Base-by-base conservation (phyloP, 2,888 invertebrate species). In the Poecilobothrus nobilitatus region DNA sequence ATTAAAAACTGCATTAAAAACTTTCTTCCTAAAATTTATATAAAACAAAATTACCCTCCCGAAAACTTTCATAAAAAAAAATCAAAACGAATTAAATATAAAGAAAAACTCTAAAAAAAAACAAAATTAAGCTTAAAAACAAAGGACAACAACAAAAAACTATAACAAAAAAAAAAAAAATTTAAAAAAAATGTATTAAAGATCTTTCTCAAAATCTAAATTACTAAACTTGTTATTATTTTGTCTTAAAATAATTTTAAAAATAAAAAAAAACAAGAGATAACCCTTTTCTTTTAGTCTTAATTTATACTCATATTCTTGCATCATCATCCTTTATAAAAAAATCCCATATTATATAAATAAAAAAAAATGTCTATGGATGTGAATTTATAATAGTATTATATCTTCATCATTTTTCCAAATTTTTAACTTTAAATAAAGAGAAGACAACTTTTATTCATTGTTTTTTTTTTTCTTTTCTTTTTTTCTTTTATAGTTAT, bases 371-470 rank as follows among this genome's bases (percentile, higher is more conserved):
- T 27, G 27, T 5, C 2, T 27, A 27, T 27, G 41, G 7, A 41
- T 12, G 15, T 41, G 41, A 5, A 53, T n/a, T 15, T 53, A n/a
- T 18, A 53, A 37, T n/a, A n/a, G 2, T 41, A 41, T 12, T 53
- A 53, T 15, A 53, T 53, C 53, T 53, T 53, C 53, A 53, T 53
- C 53, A 53, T 53, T 53, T 27, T 53, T 53, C 53, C n/a, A 53
- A 53, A 53, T 53, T 12, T 53, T 53, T 53, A 53, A 53, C 53
- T 53, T 53, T 53, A 15, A 53, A 53, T 53, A 53, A 18, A 53
- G 53, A 53, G 12, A 53, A 53, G 12, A 27, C 27, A 27, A 27
- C 27, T 41, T 27, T 41, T 41, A 41, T 41, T 15, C 9, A 12
- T 41, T 41, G 41, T 12, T 53, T n/a, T 53, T 53, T 53, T 18